These are phyloP conservation scores for Elephas maximus DNA, from an alignment of 2,113 vertebrate species.

Conservation along the genomic window DNA sequence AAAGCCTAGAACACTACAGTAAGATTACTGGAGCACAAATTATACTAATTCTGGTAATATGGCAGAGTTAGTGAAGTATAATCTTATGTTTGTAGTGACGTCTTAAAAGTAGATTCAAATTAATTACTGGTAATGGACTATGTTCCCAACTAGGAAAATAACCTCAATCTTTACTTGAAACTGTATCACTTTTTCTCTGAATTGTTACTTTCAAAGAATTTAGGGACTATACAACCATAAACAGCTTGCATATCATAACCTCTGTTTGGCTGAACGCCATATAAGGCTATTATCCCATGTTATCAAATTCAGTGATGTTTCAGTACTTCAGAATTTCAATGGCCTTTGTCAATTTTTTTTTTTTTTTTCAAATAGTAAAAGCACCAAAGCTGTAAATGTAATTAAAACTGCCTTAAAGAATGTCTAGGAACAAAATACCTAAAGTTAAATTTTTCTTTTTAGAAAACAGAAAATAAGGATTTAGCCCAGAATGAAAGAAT, in stretches of 20 bases:
- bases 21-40: not conserved
- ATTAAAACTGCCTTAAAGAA: not conserved
- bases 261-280: not conserved
- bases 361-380: not conserved
- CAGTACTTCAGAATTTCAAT: not conserved
- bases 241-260: not conserved
- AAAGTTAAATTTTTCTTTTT: not conserved
- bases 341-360: not conserved
- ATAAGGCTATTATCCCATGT: not conserved
- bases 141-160: not conserved
- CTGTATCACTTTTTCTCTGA: not conserved
- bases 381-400: not conserved
- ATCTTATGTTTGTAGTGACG: not conserved
- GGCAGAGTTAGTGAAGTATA: not conserved
- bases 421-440: not conserved
- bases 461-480: not conserved
- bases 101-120: slow-evolving; percentile 11
- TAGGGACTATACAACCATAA: not conserved
- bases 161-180: slow-evolving; percentile 8
- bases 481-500: not conserved
- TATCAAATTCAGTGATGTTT: not conserved
- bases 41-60: not conserved
- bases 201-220: not conserved
- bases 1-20: not conserved
- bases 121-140: slow-evolving; percentile 7